Evolutionary conservation across 2,888 invertebrate species (phyloP), one percentile per base, ranked within the genome.

Genomic region (Eupithecia subfuscata): DNA sequence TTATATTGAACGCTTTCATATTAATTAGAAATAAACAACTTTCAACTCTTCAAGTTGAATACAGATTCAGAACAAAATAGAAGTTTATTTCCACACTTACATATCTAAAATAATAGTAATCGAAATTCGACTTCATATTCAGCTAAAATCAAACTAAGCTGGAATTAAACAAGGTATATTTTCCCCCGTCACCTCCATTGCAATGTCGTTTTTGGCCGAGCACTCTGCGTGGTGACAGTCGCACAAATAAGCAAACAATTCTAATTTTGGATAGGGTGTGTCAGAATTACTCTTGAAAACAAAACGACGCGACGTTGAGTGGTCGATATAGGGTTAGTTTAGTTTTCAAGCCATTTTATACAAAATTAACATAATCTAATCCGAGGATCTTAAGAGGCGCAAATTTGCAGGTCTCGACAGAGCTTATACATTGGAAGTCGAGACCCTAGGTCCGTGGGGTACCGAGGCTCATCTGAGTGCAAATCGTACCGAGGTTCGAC

Each of bases 191-290:
- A 69, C 60, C 30, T 70, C 14, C 11, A 45, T 69, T 72, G 72
- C 25, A 60, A 56, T 71, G 76, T 69, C 65, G 72, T 74, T 77
- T 77, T 77, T 67, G 45, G 60, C 56, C 45, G 43, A 56, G 40
- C 74, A 43, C 60, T 48, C 43, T 14, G 67, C 67, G 48, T 69
- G 64, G 71, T 69, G 76, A 74, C 76, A 65, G 67, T 30, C 65
- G 52, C 70, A 70, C 70, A 70, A 48, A 67, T 65, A 74, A 69
- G 67, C 64, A 60, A 45, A 30, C 30, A 65, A 56, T 67, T 74
- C 71, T 72, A 30, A 64, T 71, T 75, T 37, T 71, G 60, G 16
- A 68, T 30, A 74, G 43, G 43, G 68, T 40, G 67, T 40, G 14
- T 22, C n/a, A 40, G 43, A 22, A 37, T 68, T 25, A 25, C 25